Percentiles rank a stretch among this genome's conserved stretches.
Evolutionary conservation across 2,113 vertebrate species (phyloP).

Genomic region (Zosterops pallidus): DNA sequence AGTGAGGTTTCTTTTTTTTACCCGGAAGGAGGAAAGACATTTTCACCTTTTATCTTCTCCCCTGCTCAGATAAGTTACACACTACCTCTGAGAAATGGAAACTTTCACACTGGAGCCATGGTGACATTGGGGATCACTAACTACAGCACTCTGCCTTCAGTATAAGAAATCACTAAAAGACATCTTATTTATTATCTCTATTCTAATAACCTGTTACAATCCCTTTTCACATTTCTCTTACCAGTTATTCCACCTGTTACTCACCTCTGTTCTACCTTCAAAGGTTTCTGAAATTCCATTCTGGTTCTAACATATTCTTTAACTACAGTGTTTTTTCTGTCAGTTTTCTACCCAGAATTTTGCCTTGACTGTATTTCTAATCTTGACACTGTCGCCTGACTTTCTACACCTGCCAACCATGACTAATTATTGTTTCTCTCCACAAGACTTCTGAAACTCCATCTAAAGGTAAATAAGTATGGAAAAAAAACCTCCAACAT

Average conservation of each 20-base stretch:
- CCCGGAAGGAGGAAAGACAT: accelerated
- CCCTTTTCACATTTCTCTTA: neutral
- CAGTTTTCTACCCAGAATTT: neutral
- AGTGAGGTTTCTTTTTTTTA: neutral
- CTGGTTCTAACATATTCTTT: neutral
- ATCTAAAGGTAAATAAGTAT: neutral
- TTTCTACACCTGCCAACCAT: neutral
- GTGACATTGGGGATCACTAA: neutral
- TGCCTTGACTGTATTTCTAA: neutral
- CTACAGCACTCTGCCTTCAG: neutral
- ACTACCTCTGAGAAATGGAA: neutral
- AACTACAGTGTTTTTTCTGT: neutral
- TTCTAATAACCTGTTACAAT: neutral
- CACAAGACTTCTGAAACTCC: neutral
- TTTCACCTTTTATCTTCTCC: neutral
- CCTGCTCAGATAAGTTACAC: neutral
- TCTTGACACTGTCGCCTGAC: neutral
- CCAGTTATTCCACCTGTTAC: neutral
- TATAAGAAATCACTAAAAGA: neutral
- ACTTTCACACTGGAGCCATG: neutral
- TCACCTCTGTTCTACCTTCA: neutral
- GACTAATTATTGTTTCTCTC: neutral
- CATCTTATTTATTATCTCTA: neutral
- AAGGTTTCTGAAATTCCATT: neutral
- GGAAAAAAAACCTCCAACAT: accelerated